Evolutionary conservation across 2,113 vertebrate genomes (phyloP).

Genomic region (Orycteropus afer): DNA sequence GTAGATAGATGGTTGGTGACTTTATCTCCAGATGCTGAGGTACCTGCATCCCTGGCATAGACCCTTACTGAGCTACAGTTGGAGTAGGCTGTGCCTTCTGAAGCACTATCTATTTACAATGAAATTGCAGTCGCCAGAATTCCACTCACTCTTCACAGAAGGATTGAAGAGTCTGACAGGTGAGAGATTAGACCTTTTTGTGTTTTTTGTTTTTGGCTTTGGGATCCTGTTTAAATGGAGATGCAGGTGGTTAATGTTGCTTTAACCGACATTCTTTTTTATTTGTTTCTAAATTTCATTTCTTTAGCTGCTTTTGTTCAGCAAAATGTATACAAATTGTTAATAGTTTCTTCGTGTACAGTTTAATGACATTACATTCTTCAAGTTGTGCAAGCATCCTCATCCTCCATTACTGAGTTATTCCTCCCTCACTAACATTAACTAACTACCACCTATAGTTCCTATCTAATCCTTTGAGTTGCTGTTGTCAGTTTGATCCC

Average conservation of each 20-base stretch:
- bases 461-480: neutral
- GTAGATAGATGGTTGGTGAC: neutral
- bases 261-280: neutral
- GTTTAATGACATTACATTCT: neutral
- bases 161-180: slow-evolving; percentile 93
- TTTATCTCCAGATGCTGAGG: slow-evolving; percentile 78
- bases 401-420: neutral
- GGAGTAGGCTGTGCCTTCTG: slow-evolving; percentile 35
- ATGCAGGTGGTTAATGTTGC: neutral
- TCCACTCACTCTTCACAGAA: slow-evolving; percentile 93
- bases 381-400: neutral
- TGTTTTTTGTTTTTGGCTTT: too few relatives aligned
- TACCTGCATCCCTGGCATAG: slow-evolving; percentile 52
- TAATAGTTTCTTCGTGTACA: neutral
- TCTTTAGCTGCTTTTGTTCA: too few relatives aligned
- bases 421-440: neutral
- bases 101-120: slow-evolving; percentile 84
- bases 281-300: neutral
- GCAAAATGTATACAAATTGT: too few relatives aligned
- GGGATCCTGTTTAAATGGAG: neutral
- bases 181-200: slow-evolving; percentile 70
- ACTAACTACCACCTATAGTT: neutral
- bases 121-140: slow-evolving; percentile 92
- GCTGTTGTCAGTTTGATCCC: neutral
- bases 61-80: slow-evolving; percentile 3